Percentiles rank a stretch among this genome's conserved stretches.
Conservation (phyloP, 1,140 invertebrate genomes). For the Brachionus paranguensis region DNA sequence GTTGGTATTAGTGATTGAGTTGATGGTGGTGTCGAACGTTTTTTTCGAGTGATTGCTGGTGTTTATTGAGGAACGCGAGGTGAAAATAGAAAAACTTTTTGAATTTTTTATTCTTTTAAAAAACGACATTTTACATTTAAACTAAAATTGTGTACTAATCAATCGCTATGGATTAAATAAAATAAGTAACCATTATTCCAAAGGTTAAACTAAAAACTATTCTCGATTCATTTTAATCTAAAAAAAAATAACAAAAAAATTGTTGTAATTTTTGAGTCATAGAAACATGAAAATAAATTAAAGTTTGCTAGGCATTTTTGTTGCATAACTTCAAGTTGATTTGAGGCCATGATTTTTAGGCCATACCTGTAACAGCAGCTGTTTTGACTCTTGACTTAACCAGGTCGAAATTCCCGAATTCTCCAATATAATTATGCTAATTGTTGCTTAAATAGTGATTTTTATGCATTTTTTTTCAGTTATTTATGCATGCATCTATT, state of each 20-base stretch:
- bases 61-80: not conserved
- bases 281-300: not conserved
- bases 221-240: not conserved
- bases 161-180: not conserved
- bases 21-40: not conserved
- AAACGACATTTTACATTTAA: not conserved
- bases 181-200: not conserved
- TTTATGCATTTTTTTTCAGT: not conserved
- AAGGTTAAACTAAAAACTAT: not conserved
- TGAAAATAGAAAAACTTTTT: not conserved
- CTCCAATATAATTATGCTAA: not conserved
- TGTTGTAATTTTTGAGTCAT: not conserved
- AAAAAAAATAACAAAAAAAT: not conserved
- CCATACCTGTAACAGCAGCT: not conserved
- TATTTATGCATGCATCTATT: not conserved
- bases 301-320: not conserved
- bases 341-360: not conserved
- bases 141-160: not conserved
- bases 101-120: conserved; percentile 13
- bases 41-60: not conserved
- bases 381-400: not conserved
- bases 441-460: not conserved
- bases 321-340: not conserved
- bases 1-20: not conserved
- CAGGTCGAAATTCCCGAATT: not conserved